A percentile compares a stretch with the other conserved stretches of the same genome.
These are phyloP conservation scores for Pogonognathellus flavescens DNA, from an alignment of 1,140 invertebrate genomes.

Conservation along the genomic window DNA sequence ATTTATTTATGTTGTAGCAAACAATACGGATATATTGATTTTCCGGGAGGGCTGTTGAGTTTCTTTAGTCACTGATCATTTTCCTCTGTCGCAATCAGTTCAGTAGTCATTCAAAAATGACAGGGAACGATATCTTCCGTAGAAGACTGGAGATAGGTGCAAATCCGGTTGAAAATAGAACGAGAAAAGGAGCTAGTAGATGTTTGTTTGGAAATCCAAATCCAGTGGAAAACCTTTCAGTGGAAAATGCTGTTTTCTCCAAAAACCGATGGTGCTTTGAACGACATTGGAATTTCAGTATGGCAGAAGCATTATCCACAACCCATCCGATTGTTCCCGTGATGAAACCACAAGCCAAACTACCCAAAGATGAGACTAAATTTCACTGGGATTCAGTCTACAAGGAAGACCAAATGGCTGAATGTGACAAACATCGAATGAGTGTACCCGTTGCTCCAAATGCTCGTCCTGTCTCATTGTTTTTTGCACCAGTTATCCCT, in stretches of 20 bases:
- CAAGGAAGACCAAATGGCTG: not conserved
- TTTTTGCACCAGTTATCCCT: not conserved
- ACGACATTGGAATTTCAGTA: not conserved
- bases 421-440: not conserved
- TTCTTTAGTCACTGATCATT: too few relatives aligned
- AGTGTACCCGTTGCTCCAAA: not conserved
- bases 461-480: not conserved
- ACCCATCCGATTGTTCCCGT: not conserved
- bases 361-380: not conserved
- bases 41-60: too few relatives aligned
- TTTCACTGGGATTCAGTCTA: not conserved
- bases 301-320: not conserved
- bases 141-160: not conserved
- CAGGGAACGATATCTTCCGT: not conserved
- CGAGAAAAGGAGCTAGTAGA: not conserved
- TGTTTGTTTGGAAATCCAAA: not conserved
- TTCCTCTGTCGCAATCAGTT: too few relatives aligned
- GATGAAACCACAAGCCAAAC: not conserved
- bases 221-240: not conserved
- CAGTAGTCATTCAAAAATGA: not conserved
- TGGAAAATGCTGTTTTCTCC: not conserved
- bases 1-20: too few relatives aligned
- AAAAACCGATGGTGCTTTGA: not conserved
- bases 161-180: not conserved
- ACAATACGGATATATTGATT: too few relatives aligned